phyloP scores from a whole-genome alignment of 2,797 vertebrate species.

The Pantherophis alleghaniensis region DNA sequence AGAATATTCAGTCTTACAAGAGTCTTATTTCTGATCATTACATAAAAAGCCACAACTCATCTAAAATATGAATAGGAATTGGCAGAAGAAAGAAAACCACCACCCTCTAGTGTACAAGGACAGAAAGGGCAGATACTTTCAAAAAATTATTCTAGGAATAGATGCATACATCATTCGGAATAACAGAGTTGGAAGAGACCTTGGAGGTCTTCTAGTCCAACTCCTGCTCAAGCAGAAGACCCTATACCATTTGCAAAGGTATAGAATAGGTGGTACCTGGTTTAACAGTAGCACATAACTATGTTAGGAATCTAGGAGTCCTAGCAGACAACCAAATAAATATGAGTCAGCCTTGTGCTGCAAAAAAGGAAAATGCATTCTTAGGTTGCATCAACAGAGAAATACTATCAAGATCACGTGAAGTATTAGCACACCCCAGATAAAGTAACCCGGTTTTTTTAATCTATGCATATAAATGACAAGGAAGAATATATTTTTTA shows the following conservation, averaged over 20 bases:
- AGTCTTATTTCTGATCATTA: not conserved
- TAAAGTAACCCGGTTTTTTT: not conserved
- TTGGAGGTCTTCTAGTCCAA: not conserved
- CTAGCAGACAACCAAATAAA: not conserved
- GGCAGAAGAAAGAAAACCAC: not conserved
- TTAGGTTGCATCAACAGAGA: not conserved
- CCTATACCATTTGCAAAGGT: not conserved
- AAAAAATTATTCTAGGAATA: not conserved
- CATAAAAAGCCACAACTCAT: not conserved
- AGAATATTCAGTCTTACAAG: not conserved
- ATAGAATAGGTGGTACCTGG: not conserved
- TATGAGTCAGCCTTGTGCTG: not conserved
- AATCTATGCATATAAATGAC: not conserved
- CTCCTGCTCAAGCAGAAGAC: not conserved
- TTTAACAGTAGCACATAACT: not conserved
- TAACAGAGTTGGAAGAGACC: not conserved
- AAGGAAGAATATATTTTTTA: not conserved
- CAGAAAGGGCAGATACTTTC: not conserved
- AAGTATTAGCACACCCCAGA: not conserved
- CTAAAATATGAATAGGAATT: not conserved
- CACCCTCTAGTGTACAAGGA: not conserved
- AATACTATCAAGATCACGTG: not conserved
- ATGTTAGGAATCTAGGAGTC: not conserved
- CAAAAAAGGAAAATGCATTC: not conserved
- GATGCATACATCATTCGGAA: not conserved